Evolutionary conservation across 2,888 invertebrate species (phyloP), one percentile per base, ranked within the genome.

Genomic region (Cataglyphis livida): DNA sequence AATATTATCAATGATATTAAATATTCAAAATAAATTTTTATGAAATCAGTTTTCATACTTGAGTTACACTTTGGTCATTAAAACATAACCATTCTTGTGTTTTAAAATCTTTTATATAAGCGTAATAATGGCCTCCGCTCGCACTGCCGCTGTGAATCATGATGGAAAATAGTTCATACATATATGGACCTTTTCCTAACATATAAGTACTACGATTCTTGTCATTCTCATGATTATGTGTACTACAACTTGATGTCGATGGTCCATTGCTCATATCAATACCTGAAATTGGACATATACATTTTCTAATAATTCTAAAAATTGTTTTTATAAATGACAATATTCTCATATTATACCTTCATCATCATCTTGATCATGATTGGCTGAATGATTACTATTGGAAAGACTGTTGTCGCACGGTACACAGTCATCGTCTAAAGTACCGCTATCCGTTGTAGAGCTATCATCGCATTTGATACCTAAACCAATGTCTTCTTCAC

Each of bases 111-210:
- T 98, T 98, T 84, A 98, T 98, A 92, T 98, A 98, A 1, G 98
- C 98, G 94, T 98, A 98, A 94, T 98, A 98, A 95, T 98, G 98
- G 0, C 98, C 98, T 35, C 98, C 98, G 25, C 97, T 97, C 0
- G 98, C 98, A 94, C 97, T 98, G 15, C 98, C 98, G 35, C 98
- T 97, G 95, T 98, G 98, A 82, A 98, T 97, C 98, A 98, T 98
- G 87, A 98, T 98, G 25, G 98, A 98, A 94, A 98, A 98, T 51
- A 98, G 95, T 94, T 98, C 98, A 93, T 98, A 98, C 65, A 96
- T 95, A 94, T 97, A 97, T 0, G 97, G 97, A 1, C 97, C 97
- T 78, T 95, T 94, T 79, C 95, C 95, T 81, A 92, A 92, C 57
- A 89, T 81, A 73, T 86, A 90, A 78, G 93, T 93, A 51, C 93